Conservation (phyloP, 2,113 vertebrate species). For the Felis chaus region DNA sequence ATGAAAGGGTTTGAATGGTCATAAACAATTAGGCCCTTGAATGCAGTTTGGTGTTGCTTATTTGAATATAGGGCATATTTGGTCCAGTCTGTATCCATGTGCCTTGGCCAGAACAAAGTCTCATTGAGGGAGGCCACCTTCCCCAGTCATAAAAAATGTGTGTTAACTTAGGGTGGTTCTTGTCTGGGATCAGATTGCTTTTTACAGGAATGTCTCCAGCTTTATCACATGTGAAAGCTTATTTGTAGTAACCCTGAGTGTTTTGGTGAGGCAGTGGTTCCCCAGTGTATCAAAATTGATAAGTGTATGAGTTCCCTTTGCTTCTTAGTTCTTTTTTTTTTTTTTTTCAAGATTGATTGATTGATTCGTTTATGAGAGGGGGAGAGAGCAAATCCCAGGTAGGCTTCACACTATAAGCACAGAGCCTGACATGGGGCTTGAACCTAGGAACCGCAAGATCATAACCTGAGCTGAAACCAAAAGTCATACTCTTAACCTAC, state of each 20-base stretch:
- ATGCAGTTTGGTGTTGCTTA: conserved; percentile 8
- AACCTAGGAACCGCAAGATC: no score
- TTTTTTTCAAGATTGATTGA: no score
- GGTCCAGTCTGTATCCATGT: neutral
- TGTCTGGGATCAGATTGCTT: neutral
- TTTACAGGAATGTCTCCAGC: neutral
- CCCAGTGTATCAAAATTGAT: neutral
- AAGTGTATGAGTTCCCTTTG: neutral
- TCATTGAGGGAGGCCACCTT: neutral
- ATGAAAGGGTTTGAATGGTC: conserved; percentile 32
- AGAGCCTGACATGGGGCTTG: no score
- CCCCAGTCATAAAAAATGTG: neutral
- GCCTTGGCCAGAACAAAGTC: neutral
- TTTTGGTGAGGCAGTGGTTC: conserved; percentile 3
- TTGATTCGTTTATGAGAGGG: no score
- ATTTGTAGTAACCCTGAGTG: conserved; percentile 27
- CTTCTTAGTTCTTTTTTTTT: neutral
- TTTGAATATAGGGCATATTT: neutral
- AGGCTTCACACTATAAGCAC: no score
- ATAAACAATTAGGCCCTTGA: neutral
- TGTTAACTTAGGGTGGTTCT: neutral
- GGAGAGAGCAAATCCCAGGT: no score
- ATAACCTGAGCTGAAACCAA: no score
- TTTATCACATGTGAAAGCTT: conserved; percentile 35
- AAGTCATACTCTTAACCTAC: no score